These are phyloP conservation scores for Ceratina japonica DNA, from an alignment of 1,140 invertebrate species.

Conservation along the genomic window DNA sequence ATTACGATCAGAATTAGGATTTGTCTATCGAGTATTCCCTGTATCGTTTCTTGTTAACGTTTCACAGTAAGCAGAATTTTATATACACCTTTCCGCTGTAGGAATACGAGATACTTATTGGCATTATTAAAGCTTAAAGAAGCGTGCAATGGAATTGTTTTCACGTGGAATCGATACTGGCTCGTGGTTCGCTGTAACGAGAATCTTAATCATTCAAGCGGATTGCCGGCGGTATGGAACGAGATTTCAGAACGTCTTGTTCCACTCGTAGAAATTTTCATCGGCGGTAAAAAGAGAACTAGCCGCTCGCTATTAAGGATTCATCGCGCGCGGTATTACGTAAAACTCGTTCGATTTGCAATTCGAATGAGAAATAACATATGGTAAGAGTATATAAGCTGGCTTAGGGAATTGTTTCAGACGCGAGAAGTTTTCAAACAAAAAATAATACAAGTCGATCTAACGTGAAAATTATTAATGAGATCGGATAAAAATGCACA, in stretches of 20 bases:
- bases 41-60: background rate
- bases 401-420: no score
- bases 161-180: slow-evolving; percentile 17
- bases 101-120: background rate
- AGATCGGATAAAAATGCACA: no score
- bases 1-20: no score
- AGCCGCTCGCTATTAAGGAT: background rate
- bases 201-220: slow-evolving; percentile 27
- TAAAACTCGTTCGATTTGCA: slow-evolving; percentile 8
- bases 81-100: background rate
- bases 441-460: no score
- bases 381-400: background rate
- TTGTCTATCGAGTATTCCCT: no score
- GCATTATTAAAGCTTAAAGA: background rate
- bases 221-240: background rate
- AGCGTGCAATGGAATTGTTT: background rate
- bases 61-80: background rate
- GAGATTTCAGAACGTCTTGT: background rate
- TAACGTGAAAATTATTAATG: no score
- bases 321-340: background rate
- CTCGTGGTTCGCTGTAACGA: background rate
- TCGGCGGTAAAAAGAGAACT: background rate
- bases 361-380: slow-evolving; percentile 6
- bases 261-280: background rate
- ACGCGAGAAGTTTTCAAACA: no score